Conservation (phyloP, 2,113 vertebrate species). For the Brevimyrus niger region DNA sequence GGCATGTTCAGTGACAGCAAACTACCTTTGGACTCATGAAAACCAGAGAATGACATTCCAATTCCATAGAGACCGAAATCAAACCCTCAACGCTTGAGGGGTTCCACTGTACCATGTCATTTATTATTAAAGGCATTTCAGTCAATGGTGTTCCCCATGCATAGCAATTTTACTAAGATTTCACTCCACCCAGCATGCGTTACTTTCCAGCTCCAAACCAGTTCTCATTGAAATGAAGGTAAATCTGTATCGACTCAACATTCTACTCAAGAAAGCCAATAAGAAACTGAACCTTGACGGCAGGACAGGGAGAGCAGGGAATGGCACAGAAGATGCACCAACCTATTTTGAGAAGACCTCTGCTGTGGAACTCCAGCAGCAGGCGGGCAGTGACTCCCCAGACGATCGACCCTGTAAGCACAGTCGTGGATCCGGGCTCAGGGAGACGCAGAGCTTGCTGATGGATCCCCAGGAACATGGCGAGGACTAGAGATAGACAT, state of each 20-base stretch:
- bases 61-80: not conserved
- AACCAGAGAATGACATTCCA: not conserved
- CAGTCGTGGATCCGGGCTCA: conserved; percentile 60
- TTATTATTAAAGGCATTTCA: not conserved
- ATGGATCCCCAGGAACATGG: conserved; percentile 73
- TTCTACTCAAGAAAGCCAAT: not conserved
- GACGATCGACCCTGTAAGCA: conserved; percentile 66
- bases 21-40: not conserved
- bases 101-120: not conserved
- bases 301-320: not conserved
- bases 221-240: not conserved
- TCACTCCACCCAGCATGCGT: not conserved
- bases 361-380: conserved; percentile 64
- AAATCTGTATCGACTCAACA: not conserved
- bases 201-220: not conserved
- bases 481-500: conserved; percentile 44
- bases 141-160: not conserved
- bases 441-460: conserved; percentile 69
- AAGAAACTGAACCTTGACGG: not conserved
- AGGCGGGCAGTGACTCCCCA: conserved; percentile 69
- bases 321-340: conserved; percentile 6
- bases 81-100: not conserved
- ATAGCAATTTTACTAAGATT: not conserved
- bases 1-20: not conserved
- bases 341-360: conserved; percentile 28